phyloP scores from a whole-genome alignment of 2,113 vertebrate genomes.

The Perca flavescens region DNA sequence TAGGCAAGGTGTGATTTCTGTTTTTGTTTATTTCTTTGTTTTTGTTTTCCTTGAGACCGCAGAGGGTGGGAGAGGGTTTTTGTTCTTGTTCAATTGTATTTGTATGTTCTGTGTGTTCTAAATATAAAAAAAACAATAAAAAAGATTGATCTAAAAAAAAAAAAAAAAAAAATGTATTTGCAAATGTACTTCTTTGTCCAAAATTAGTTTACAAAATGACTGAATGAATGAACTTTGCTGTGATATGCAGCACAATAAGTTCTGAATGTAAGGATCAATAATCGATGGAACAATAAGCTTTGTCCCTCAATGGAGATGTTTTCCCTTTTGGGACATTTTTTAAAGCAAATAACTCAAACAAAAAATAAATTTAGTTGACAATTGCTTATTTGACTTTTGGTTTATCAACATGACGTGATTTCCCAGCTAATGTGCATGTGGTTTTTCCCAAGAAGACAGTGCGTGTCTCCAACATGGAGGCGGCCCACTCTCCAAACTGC shows the following conservation, averaged over 20 bases:
- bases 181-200: not conserved
- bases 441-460: slow-evolving; percentile 56
- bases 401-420: slow-evolving; percentile 58
- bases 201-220: not conserved
- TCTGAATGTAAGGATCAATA: slow-evolving; percentile 6
- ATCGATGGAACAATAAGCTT: slow-evolving; percentile 7
- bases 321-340: slow-evolving; percentile 12
- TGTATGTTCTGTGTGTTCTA: too few relatives aligned
- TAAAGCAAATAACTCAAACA: slow-evolving; percentile 8
- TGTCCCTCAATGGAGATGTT: not conserved
- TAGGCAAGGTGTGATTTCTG: too few relatives aligned
- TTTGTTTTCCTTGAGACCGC: too few relatives aligned
- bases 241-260: not conserved
- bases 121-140: too few relatives aligned
- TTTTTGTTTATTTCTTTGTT: too few relatives aligned
- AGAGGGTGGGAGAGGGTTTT: too few relatives aligned
- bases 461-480: slow-evolving; percentile 56
- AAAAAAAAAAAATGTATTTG: not conserved
- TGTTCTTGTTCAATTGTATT: too few relatives aligned
- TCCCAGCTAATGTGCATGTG: slow-evolving; percentile 58
- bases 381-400: slow-evolving; percentile 31
- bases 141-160: too few relatives aligned
- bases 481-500: slow-evolving; percentile 56
- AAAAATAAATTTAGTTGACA: slow-evolving; percentile 30
- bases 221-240: not conserved